Evolutionary conservation across 2,797 vertebrate species (phyloP), one percentile per base, ranked within the genome.

Genomic region (Corythornis leucogaster): DNA sequence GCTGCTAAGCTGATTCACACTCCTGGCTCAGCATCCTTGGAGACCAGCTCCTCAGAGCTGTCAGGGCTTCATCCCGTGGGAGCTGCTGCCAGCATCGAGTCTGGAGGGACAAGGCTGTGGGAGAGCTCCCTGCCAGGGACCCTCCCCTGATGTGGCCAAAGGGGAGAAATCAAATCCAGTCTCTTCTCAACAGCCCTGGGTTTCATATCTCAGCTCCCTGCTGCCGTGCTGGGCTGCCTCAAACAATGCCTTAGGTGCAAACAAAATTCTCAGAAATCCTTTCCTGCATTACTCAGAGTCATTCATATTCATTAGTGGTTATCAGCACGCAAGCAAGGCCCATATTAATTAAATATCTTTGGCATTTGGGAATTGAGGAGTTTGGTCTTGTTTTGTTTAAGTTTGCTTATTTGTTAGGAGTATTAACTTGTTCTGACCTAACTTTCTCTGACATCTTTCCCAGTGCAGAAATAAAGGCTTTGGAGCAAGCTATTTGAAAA

Each of bases 221-320:
- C 25, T 20, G 75, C 53, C 0, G 0, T 70, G 78, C 63, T 0
- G 0, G n/a, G 63, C 58, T 80, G 59, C 38, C 71, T 89, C 6
- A 1, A 87, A 90, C 54, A 64, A 55, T 90, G 95, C 95, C 93
- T 85, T 54, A 93, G 93, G 95, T 93, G 76, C 88, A 96, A 94
- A 92, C 66, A 76, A 73, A 94, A 94, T 90, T 94, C 88, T 89
- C 92, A 87, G 84, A 80, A 96, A 95, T 90, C 84, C 84, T 95
- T 93, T 63, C 53, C 55, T 79, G 93, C 43, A 92, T 95, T 96
- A 77, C 86, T 87, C 84, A 85, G 54, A 70, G 43, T 83, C 95
- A 92, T 96, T 95, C 94, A 96, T 96, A 96, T 94, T 96, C 96
- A 96, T 96, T 63, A 83, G 73, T 0, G 1, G 86, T 94, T 96